Base-by-base conservation (phyloP, 2,797 vertebrate genomes). In the Myoxocephalus aenaeus region DNA sequence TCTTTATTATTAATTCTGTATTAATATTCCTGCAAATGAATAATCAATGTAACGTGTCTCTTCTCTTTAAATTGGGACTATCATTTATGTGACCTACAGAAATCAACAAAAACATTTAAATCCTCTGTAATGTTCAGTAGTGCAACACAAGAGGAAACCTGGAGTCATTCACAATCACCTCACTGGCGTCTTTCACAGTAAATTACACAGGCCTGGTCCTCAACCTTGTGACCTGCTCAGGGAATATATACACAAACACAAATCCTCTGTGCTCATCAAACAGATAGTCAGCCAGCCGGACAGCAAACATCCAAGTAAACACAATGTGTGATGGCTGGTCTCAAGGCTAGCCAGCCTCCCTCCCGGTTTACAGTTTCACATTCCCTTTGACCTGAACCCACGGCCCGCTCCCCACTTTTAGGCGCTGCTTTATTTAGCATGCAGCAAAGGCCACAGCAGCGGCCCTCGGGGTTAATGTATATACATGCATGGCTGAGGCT, bases 391-490 rank as follows among this genome's bases (percentile, higher is more conserved):
- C 90, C 90, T 89, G 81, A 91, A 91, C 90, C 88, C 81, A 53
- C 70, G 84, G 81, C 84, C 82, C 50, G 10, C 76, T 50, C 73
- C 68, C 84, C 82, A 87, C 82, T 91, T 95, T 93, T 90, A 94
- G 92, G 90, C 53, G 46, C 73, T 75, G 86, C 94, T 94, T 89
- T 87, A 93, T 94, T 93, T 94, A 95, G 93, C 56, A 36, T 75
- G 27, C 63, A 2, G 75, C 80, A 85, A 81, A 87, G 83, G 83
- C 82, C 77, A 87, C 29, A 8, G 77, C 76, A 75, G 72, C 56
- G 68, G 80, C 67, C 84, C 83, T 86, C 32, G 3, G 75, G 81
- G 89, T 89, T 84, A 86, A 87, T 85, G 88, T 87, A 90, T 75
- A 70, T 82, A 53, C 65, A 81, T 61, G 74, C 72, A 73, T 65